These are phyloP conservation scores for Itoplectis maculator DNA, from an alignment of 2,888 invertebrate genomes.

Conservation along the genomic window DNA sequence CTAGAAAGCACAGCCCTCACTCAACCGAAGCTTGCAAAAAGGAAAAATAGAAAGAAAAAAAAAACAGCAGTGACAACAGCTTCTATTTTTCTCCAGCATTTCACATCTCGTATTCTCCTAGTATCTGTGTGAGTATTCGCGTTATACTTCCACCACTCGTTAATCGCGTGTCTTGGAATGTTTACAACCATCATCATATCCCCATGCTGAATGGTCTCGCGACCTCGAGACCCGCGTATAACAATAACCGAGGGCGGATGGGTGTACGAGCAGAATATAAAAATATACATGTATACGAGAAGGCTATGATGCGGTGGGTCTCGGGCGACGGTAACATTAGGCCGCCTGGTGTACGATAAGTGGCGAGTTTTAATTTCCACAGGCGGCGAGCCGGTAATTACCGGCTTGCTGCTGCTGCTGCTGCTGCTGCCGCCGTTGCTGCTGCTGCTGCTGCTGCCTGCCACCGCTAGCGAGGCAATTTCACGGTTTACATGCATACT, in stretches of 20 bases:
- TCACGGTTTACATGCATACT: constrained; percentile 79
- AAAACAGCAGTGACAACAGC: neutral
- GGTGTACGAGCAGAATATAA: constrained; percentile 27
- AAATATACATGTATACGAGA: constrained; percentile 28
- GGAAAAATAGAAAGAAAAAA: neutral
- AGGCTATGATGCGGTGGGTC: constrained; percentile 24
- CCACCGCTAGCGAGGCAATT: constrained; percentile 72
- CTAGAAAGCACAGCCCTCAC: constrained; percentile 12
- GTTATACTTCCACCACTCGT: neutral
- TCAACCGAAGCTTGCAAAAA: neutral
- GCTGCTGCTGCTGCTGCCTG: neutral
- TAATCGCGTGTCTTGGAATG: constrained; percentile 28
- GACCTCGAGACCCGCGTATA: constrained; percentile 7
- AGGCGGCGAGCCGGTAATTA: constrained; percentile 75
- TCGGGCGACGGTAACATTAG: constrained; percentile 51
- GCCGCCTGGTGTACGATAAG: constrained; percentile 71
- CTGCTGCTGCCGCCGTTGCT: neutral
- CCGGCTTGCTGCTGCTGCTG: constrained; percentile 63
- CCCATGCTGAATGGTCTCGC: constrained; percentile 22
- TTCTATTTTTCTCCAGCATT: neutral
- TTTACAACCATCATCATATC: constrained; percentile 32
- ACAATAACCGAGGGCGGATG: constrained; percentile 5
- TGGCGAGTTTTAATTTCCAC: constrained; percentile 77
- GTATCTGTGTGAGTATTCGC: neutral
- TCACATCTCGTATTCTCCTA: neutral